Conservation (phyloP, 2,888 invertebrate species). For the Heliconius ismenius region DNA sequence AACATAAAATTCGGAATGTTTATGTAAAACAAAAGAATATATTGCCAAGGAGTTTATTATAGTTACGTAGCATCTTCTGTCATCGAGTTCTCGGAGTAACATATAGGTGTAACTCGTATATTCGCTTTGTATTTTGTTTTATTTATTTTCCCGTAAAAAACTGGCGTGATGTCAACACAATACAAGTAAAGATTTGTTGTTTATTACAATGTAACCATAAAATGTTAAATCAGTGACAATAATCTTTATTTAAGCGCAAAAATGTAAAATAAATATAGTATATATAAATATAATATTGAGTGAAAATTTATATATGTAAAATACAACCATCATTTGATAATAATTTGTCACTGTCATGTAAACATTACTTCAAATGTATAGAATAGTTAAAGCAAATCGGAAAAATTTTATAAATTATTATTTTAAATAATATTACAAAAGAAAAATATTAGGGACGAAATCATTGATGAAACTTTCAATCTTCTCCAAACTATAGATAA, state of each 20-base stretch:
- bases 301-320: too few species aligned
- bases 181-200: slow-evolving; percentile 4
- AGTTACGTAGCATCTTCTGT: not conserved
- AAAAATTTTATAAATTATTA: too few species aligned
- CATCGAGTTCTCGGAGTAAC: slow-evolving; percentile 6
- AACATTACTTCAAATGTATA: not conserved
- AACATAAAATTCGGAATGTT: not conserved
- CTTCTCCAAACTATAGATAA: too few species aligned
- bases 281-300: too few species aligned
- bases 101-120: not conserved
- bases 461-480: too few species aligned
- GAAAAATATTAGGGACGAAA: too few species aligned
- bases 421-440: too few species aligned
- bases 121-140: not conserved
- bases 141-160: slow-evolving; percentile 6
- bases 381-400: not conserved
- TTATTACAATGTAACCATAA: not conserved
- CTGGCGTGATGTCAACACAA: slow-evolving; percentile 17
- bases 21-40: slow-evolving; percentile 15
- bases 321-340: not conserved
- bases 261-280: not conserved
- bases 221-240: not conserved
- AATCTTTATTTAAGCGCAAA: not conserved
- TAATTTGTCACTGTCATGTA: too few species aligned
- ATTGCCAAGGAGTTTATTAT: not conserved